phyloP scores from a whole-genome alignment of 1,140 invertebrate genomes.

The Doryteuthis pealeii region DNA sequence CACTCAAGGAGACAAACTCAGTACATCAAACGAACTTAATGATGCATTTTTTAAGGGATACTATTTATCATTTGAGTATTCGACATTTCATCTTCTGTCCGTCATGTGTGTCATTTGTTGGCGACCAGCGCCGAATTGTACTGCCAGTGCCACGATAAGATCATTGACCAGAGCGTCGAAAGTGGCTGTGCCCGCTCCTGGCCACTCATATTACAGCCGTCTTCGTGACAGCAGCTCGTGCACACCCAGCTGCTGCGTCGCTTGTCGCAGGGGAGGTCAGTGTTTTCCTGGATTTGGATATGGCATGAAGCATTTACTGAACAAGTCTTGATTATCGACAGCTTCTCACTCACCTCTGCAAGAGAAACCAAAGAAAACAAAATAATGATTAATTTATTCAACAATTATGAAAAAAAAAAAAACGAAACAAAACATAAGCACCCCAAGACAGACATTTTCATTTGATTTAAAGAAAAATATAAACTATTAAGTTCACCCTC shows the following conservation, averaged over 20 bases:
- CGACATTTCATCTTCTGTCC: no score
- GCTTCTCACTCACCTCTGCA: conserved; percentile 12
- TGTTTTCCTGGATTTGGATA: neutral
- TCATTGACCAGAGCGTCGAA: neutral
- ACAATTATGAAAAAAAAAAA: no score
- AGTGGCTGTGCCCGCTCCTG: neutral
- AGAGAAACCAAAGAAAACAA: neutral
- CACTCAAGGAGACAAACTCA: no score
- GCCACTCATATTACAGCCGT: conserved; percentile 9
- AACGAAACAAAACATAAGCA: no score
- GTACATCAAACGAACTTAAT: no score
- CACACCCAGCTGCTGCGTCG: neutral
- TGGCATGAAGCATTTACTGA: neutral
- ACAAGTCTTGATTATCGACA: conserved; percentile 9
- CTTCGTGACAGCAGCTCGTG: conserved; percentile 5
- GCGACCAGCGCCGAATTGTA: neutral
- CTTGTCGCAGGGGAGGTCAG: neutral
- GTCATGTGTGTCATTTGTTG: no score
- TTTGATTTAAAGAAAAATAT: no score
- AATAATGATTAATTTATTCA: neutral
- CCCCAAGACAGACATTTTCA: no score
- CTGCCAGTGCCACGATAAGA: neutral
- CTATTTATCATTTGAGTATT: no score
- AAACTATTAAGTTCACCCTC: no score
- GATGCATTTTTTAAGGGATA: no score